Percentiles rank a stretch among this genome's conserved stretches.
phyloP scores from a whole-genome alignment of 2,113 vertebrate species.

The Muntiacus muntjak region DNA sequence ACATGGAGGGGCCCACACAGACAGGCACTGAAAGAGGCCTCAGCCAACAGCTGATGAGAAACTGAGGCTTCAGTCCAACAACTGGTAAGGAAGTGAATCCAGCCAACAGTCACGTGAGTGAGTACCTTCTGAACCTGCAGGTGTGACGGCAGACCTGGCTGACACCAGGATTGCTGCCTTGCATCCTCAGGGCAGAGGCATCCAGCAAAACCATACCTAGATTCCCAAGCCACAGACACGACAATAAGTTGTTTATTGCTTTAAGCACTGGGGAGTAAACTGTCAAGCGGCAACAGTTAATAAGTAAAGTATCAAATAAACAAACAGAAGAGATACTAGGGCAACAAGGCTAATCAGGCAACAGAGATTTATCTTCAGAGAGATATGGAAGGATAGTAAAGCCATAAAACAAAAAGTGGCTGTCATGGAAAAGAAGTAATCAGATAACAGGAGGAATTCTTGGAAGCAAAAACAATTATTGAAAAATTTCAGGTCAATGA shows the following conservation, averaged over 20 bases:
- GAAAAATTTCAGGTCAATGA: background rate
- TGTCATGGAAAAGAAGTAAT: slow-evolving; percentile 2
- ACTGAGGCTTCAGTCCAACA: background rate
- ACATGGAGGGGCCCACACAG: background rate
- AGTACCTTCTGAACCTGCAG: background rate
- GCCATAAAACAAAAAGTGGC: background rate
- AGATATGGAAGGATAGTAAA: background rate
- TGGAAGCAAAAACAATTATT: background rate
- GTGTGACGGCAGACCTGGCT: background rate
- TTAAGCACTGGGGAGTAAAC: background rate
- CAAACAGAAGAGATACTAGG: background rate
- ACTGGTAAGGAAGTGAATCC: background rate
- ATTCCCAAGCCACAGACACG: background rate
- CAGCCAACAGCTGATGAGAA: background rate
- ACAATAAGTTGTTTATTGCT: background rate
- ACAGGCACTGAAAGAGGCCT: background rate
- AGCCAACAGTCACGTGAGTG: background rate
- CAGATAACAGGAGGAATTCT: background rate
- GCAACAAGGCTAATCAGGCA: background rate
- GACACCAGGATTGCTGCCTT: background rate
- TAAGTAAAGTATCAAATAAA: background rate
- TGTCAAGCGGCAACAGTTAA: background rate
- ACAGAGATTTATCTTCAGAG: background rate
- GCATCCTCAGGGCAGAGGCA: background rate
- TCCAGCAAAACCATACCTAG: background rate